Conservation (phyloP, 2,113 vertebrate species). For the Pollachius pollachius region DNA sequence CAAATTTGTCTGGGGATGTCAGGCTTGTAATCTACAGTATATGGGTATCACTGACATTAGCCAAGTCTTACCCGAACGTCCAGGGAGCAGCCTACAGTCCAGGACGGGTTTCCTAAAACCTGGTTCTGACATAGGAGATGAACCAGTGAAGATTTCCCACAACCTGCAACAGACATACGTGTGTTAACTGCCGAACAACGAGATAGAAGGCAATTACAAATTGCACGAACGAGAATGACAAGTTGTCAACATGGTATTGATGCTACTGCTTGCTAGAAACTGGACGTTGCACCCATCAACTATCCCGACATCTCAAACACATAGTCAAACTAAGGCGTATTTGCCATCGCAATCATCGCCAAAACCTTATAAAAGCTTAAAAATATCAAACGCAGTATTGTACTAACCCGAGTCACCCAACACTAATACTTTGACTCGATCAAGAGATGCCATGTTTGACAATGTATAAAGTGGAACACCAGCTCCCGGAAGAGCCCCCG, state of each 20-base stretch:
- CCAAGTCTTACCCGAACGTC: conserved; percentile 86
- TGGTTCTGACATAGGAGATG: conserved; percentile 95
- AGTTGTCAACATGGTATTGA: too few relatives aligned
- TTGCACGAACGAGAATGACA: too few relatives aligned
- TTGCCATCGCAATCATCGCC: too few relatives aligned
- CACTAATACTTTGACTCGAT: conserved; percentile 93
- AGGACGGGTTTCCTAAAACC: conserved; percentile 93
- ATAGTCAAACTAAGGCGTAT: too few relatives aligned
- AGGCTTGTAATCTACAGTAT: too few relatives aligned
- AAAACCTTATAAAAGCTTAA: too few relatives aligned
- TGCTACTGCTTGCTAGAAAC: too few relatives aligned
- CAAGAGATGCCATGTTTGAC: conserved; percentile 86
- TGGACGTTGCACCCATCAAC: too few relatives aligned
- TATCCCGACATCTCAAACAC: too few relatives aligned
- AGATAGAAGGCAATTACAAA: background rate
- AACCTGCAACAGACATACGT: conserved; percentile 74
- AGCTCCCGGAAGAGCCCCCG: background rate
- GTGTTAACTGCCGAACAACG: conserved; percentile 7
- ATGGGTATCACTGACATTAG: background rate
- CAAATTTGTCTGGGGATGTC: too few relatives aligned
- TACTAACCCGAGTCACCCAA: conserved; percentile 93
- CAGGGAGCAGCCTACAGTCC: conserved; percentile 97
- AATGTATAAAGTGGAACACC: background rate
- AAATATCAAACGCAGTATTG: too few relatives aligned
- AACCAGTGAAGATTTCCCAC: conserved; percentile 94